phyloP scores from a whole-genome alignment of 2,113 vertebrate species.

The Chionodraco myersi region DNA sequence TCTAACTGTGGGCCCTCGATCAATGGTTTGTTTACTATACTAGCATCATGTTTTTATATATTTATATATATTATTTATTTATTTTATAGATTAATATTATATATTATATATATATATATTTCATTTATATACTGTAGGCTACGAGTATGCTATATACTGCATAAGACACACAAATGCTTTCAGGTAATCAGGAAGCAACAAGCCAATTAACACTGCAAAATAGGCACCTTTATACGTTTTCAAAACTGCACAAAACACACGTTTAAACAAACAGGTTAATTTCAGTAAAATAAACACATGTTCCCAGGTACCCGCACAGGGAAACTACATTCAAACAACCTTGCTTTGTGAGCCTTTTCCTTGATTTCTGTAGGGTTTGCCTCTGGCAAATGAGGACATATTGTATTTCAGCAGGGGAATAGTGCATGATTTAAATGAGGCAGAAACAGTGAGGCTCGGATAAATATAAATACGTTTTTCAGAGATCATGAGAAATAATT shows the following conservation, averaged over 20 bases:
- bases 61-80: not conserved
- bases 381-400: constrained; percentile 43
- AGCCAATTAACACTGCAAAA: not conserved
- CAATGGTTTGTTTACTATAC: not conserved
- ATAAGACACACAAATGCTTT: not conserved
- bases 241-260: constrained; percentile 22
- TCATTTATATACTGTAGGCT: too few relatives aligned
- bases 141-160: not conserved
- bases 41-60: not conserved
- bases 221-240: constrained; percentile 4
- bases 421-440: constrained; percentile 42
- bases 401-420: constrained; percentile 46
- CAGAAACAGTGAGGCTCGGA: constrained; percentile 52
- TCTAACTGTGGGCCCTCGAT: constrained; percentile 25
- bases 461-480: constrained; percentile 66
- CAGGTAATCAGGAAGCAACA: not conserved
- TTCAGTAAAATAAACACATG: constrained; percentile 49
- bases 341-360: constrained; percentile 34
- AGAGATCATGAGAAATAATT: constrained; percentile 74
- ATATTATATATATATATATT: too few relatives aligned
- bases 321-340: constrained; percentile 19
- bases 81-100: too few relatives aligned
- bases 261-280: constrained; percentile 39
- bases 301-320: constrained; percentile 19
- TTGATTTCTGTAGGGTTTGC: constrained; percentile 54